Conservation (phyloP, 64 coral and sea anemone genomes). For the Pachyseris speciosa region DNA sequence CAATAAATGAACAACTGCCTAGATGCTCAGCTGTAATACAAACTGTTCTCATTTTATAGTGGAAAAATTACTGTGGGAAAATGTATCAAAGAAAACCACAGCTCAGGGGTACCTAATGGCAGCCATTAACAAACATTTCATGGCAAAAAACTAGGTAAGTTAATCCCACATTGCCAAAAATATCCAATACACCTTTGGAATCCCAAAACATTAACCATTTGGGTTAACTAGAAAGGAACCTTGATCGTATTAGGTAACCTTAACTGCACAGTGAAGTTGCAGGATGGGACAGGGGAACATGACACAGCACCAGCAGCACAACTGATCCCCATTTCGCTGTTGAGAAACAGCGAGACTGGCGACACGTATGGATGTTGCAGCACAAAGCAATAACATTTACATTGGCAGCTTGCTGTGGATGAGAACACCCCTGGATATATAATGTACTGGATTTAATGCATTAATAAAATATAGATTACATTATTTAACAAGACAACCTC, state of each 20-base stretch:
- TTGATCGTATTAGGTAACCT: not conserved
- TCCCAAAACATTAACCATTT: too few species aligned
- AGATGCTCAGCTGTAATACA: too few species aligned
- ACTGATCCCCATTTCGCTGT: constrained; percentile 50
- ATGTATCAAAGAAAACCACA: too few species aligned
- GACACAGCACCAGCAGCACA: constrained; percentile 2
- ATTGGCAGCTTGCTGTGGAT: constrained; percentile 21
- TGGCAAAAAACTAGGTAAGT: too few species aligned
- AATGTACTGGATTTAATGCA: constrained; percentile 28
- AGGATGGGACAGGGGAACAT: not conserved
- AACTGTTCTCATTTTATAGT: too few species aligned
- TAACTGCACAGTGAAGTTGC: not conserved
- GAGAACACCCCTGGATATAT: not conserved
- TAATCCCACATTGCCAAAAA: too few species aligned
- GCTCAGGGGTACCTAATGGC: too few species aligned
- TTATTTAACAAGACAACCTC: not conserved
- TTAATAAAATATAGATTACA: not conserved
- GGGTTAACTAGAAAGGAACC: too few species aligned
- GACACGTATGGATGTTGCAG: constrained; percentile 42
- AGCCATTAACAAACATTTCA: too few species aligned
- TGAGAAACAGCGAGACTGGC: constrained; percentile 36
- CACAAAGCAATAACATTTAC: constrained; percentile 29
- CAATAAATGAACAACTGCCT: too few species aligned
- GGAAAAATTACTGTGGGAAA: too few species aligned
- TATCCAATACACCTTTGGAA: too few species aligned